phyloP scores from a whole-genome alignment of 2,113 vertebrate genomes.

The Suncus etruscus region DNA sequence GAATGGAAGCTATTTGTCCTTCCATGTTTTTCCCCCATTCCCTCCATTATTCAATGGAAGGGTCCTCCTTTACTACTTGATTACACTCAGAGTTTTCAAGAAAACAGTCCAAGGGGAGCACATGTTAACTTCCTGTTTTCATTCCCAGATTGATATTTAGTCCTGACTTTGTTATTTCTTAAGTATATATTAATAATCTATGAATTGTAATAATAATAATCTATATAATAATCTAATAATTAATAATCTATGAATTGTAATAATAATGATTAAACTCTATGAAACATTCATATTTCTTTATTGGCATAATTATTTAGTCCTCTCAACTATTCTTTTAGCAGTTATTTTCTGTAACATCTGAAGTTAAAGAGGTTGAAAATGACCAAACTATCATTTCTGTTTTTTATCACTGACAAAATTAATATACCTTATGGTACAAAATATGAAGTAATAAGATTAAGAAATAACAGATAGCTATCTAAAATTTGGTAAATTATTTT shows the following conservation, averaged over 20 bases:
- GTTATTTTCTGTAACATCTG: background rate
- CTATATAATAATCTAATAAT: too few relatives aligned
- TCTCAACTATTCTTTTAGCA: slow-evolving; percentile 17
- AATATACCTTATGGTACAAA: background rate
- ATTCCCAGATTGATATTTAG: background rate
- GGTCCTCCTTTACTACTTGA: background rate
- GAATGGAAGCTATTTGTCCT: background rate
- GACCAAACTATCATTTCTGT: background rate
- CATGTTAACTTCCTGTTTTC: slow-evolving; percentile 21
- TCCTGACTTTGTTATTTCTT: slow-evolving; percentile 20
- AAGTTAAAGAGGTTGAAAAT: slow-evolving; percentile 40
- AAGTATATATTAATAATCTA: background rate
- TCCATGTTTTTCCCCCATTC: background rate
- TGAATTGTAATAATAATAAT: too few relatives aligned
- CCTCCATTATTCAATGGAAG: background rate
- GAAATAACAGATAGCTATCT: background rate
- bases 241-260: background rate
- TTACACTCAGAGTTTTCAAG: background rate
- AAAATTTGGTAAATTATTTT: slow-evolving; percentile 29
- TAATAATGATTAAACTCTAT: slow-evolving; percentile 31
- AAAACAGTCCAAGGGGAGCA: background rate
- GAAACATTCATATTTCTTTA: slow-evolving; percentile 33
- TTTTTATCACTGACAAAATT: slow-evolving; percentile 12
- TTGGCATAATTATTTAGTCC: slow-evolving; percentile 11
- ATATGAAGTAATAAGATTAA: slow-evolving; percentile 20